phyloP scores from a whole-genome alignment of 23 tunicate species.

The Clavelina lepadiformis region DNA sequence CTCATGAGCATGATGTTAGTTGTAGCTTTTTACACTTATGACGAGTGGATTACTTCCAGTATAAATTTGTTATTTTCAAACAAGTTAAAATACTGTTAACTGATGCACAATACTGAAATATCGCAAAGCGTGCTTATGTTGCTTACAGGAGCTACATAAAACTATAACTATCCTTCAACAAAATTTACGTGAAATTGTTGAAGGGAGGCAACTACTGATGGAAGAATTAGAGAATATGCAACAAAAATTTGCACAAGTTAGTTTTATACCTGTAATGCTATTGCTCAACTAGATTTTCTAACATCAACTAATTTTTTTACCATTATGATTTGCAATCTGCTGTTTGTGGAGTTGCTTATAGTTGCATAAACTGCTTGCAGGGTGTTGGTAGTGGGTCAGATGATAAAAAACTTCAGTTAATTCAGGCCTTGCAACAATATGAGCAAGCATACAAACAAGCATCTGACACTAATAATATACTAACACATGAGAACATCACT shows the following conservation, averaged over 20 bases:
- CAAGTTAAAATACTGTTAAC: background rate
- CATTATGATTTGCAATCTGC: too few relatives aligned
- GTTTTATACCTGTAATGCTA: too few relatives aligned
- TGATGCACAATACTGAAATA: too few relatives aligned
- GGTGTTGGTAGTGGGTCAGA: too few relatives aligned
- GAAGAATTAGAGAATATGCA: slow-evolving; percentile 46
- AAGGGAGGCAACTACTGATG: slow-evolving; percentile 45
- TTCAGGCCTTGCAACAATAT: slow-evolving; percentile 30
- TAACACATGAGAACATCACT: background rate
- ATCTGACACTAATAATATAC: slow-evolving; percentile 12
- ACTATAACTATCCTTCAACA: slow-evolving; percentile 72
- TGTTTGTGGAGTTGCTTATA: too few relatives aligned
- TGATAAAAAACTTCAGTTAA: too few relatives aligned
- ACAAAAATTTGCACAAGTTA: background rate
- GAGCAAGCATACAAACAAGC: slow-evolving; percentile 31
- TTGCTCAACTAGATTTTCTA: too few relatives aligned
- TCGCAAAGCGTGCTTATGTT: slow-evolving; percentile 2
- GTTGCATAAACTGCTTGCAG: too few relatives aligned
- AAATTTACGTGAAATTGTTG: slow-evolving; percentile 63
- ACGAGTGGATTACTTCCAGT: background rate
- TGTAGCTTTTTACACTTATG: background rate
- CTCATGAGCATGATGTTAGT: slow-evolving; percentile 48
- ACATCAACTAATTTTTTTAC: too few relatives aligned
- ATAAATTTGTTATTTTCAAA: background rate
- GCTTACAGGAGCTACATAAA: slow-evolving; percentile 46